phyloP scores from a whole-genome alignment of 2,113 vertebrate genomes.

The Hippocampus comes region DNA sequence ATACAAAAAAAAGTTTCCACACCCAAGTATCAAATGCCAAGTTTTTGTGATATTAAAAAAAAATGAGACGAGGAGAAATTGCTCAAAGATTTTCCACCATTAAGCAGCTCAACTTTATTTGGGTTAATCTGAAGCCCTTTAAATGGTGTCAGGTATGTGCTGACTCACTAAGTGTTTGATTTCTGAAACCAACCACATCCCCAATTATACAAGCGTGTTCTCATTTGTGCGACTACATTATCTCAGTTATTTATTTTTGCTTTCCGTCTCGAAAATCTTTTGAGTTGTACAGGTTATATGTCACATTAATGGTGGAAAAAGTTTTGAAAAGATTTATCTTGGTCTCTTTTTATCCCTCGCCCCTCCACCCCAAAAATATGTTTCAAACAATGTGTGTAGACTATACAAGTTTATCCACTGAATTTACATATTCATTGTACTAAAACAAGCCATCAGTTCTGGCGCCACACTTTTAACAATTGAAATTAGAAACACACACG shows the following conservation, averaged over 20 bases:
- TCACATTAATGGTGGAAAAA: background rate
- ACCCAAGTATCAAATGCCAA: too few relatives aligned
- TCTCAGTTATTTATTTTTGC: too few relatives aligned
- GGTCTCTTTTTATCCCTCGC: background rate
- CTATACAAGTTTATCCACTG: background rate
- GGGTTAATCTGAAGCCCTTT: too few relatives aligned
- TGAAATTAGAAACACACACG: slow-evolving; percentile 15
- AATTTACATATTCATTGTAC: background rate
- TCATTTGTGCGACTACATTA: too few relatives aligned
- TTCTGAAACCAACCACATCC: too few relatives aligned
- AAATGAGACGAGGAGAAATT: too few relatives aligned
- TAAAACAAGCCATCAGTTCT: slow-evolving; percentile 16
- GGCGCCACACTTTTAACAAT: slow-evolving; percentile 19
- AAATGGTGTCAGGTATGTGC: too few relatives aligned
- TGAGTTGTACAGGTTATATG: too few relatives aligned
- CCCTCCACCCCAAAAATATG: background rate
- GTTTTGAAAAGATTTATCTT: background rate
- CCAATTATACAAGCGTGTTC: too few relatives aligned
- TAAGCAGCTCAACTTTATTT: background rate
- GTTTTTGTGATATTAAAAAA: too few relatives aligned
- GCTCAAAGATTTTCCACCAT: background rate
- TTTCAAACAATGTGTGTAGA: background rate
- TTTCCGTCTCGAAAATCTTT: too few relatives aligned
- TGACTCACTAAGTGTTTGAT: too few relatives aligned
- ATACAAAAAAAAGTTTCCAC: background rate